Conservation (phyloP, 2,113 vertebrate genomes). For the Amazona guildingii region DNA sequence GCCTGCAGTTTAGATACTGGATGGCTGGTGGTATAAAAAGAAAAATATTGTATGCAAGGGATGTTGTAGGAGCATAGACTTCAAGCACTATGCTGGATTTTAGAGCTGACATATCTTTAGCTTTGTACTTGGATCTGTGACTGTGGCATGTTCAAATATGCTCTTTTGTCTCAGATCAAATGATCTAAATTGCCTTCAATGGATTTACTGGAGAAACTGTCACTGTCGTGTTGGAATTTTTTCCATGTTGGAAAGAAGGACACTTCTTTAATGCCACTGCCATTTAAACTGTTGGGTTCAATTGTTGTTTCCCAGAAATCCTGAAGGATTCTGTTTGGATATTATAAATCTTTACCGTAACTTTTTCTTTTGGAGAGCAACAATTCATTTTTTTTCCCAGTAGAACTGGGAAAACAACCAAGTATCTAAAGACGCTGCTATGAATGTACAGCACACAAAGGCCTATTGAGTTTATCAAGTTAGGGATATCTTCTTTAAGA, state of each 20-base stretch:
- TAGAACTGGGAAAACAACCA: not conserved
- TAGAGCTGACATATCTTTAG: not conserved
- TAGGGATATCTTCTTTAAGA: not conserved
- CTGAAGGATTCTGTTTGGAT: not conserved
- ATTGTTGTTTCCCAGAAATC: not conserved
- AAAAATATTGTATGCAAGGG: not conserved
- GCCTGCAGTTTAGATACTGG: not conserved
- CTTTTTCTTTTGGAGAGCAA: not conserved
- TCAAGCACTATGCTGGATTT: not conserved
- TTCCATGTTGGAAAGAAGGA: not conserved
- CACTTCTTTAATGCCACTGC: not conserved
- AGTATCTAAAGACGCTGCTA: not conserved
- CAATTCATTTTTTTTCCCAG: not conserved
- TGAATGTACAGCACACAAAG: not conserved
- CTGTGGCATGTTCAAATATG: not conserved
- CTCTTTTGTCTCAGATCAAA: constrained; percentile 46
- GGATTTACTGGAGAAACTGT: not conserved
- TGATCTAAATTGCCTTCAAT: constrained; percentile 31
- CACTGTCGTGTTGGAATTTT: not conserved
- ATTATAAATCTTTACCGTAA: not conserved
- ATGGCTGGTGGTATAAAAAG: not conserved
- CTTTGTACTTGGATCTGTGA: not conserved
- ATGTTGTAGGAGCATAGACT: not conserved
- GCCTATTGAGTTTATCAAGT: not conserved
- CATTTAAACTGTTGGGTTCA: not conserved